These are phyloP conservation scores for Xylota sylvarum DNA, from an alignment of 2,888 invertebrate species.

Conservation along the genomic window DNA sequence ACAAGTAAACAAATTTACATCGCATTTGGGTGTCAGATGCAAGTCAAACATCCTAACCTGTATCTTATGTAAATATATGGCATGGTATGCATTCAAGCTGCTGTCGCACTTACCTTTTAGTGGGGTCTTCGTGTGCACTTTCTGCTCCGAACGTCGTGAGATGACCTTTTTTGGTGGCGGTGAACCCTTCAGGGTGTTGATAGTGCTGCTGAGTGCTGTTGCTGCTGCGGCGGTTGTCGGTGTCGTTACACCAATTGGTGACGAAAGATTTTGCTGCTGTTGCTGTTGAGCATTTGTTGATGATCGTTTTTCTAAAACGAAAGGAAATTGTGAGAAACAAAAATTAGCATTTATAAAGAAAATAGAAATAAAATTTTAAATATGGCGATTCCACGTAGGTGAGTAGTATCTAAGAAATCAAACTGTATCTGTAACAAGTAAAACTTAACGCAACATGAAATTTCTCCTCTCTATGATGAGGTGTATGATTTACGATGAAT, in stretches of 20 bases:
- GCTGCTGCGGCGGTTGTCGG: slow-evolving; percentile 73
- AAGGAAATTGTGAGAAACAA: slow-evolving; percentile 3
- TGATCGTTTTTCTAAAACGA: slow-evolving; percentile 78
- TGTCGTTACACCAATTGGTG: slow-evolving; percentile 68
- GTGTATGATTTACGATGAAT: no score
- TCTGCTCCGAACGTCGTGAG: slow-evolving; percentile 76
- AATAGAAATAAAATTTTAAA: neutral
- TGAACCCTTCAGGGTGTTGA: slow-evolving; percentile 78
- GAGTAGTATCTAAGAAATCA: no score
- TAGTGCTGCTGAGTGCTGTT: slow-evolving; percentile 77
- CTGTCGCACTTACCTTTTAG: slow-evolving; percentile 78
- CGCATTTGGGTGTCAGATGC: slow-evolving; percentile 66
- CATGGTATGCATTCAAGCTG: neutral
- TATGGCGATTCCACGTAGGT: no score
- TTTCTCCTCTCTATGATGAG: no score
- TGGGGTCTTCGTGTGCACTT: slow-evolving; percentile 77
- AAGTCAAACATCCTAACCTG: slow-evolving; percentile 66
- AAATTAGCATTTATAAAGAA: neutral
- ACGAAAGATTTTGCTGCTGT: slow-evolving; percentile 69
- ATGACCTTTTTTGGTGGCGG: slow-evolving; percentile 79
- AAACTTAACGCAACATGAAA: no score
- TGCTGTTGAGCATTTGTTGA: slow-evolving; percentile 66
- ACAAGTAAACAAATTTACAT: slow-evolving; percentile 68
- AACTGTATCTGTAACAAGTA: neutral
- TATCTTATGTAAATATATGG: slow-evolving; percentile 56